Evolutionary conservation across 2,113 vertebrate species (phyloP).

Genomic region (Eleginops maclovinus): DNA sequence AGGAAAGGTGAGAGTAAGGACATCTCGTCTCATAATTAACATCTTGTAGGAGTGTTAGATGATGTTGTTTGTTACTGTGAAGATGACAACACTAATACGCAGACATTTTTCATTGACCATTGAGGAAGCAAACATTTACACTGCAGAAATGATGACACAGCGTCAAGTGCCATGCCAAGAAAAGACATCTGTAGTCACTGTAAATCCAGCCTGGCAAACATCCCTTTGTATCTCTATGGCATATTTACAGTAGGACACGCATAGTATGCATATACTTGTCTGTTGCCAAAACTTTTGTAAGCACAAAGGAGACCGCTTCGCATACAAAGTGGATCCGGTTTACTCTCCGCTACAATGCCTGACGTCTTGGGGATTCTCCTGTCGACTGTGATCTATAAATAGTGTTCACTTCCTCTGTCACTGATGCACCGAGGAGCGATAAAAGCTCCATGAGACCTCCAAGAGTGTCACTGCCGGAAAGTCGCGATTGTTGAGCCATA

Average conservation of each 20-base stretch:
- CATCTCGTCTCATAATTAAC: constrained; percentile 36
- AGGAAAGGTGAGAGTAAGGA: constrained; percentile 37
- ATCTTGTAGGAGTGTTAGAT: constrained; percentile 10
- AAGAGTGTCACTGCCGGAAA: constrained; percentile 49
- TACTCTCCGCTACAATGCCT: constrained; percentile 50
- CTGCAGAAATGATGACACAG: not conserved
- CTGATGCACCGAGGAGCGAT: constrained; percentile 47
- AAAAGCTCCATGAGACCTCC: constrained; percentile 58
- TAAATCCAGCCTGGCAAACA: not conserved
- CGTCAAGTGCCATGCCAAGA: not conserved
- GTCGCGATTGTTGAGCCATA: constrained; percentile 49
- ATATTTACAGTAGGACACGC: not conserved
- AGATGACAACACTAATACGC: not conserved
- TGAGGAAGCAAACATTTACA: not conserved
- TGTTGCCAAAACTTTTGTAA: constrained; percentile 46
- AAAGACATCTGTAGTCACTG: not conserved
- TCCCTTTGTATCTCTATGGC: not conserved
- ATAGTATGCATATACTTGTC: not conserved
- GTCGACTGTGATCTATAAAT: constrained; percentile 73
- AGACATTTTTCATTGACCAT: constrained; percentile 18
- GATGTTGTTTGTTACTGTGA: constrained; percentile 13
- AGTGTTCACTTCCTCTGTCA: constrained; percentile 62
- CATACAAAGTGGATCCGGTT: constrained; percentile 67
- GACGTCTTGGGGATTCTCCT: constrained; percentile 69
- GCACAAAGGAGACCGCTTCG: constrained; percentile 61